phyloP scores from a whole-genome alignment of 1,140 invertebrate species.

The Tribolium madens region DNA sequence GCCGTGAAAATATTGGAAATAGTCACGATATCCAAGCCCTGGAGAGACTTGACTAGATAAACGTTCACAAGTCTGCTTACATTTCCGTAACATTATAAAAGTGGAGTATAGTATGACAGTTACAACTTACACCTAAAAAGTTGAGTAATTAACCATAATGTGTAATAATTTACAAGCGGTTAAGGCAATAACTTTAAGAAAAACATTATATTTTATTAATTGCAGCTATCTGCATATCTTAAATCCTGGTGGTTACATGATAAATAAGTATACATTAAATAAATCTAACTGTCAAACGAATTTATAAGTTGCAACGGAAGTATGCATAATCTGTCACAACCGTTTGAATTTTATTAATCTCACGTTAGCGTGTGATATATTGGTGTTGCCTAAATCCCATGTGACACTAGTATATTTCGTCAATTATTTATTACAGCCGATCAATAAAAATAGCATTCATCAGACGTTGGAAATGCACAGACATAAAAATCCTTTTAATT shows the following conservation, averaged over 20 bases:
- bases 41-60: not conserved
- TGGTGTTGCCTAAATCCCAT: slow-evolving; percentile 1
- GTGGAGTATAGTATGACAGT: not conserved
- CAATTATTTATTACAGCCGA: not conserved
- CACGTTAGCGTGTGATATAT: slow-evolving; percentile 19
- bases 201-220: slow-evolving; percentile 38
- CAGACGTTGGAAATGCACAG: not conserved
- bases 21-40: slow-evolving; percentile 8
- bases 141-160: slow-evolving; percentile 30
- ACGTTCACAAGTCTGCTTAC: not conserved
- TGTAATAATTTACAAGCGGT: slow-evolving; percentile 13
- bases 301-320: slow-evolving; percentile 31
- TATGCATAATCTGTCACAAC: slow-evolving; percentile 31
- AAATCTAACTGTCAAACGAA: slow-evolving; percentile 36
- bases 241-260: slow-evolving; percentile 32
- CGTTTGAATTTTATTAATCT: slow-evolving; percentile 18
- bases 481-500: slow-evolving; percentile 6
- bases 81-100: not conserved
- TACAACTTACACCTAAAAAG: not conserved
- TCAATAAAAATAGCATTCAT: slow-evolving; percentile 8
- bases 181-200: slow-evolving; percentile 13
- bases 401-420: not conserved
- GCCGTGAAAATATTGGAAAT: slow-evolving; percentile 30
- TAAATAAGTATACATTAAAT: slow-evolving; percentile 40
- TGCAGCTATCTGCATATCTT: slow-evolving; percentile 33